Base-by-base conservation (phyloP, 2,113 vertebrate genomes). In the Chionodraco myersi region DNA sequence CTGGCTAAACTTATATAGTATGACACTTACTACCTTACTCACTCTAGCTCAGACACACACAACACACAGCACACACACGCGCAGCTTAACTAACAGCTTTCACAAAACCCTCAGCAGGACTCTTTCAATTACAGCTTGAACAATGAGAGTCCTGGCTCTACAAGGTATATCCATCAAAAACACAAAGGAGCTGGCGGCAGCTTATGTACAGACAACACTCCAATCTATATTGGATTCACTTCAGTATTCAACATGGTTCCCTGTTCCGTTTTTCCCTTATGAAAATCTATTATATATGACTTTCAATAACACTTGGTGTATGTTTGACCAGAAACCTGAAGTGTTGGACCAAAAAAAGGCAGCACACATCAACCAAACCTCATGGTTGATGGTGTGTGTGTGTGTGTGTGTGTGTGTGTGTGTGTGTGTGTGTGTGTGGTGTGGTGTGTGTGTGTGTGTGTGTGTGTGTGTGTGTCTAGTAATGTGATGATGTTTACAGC, bases 401-500 rank as follows among this genome's bases (percentile, higher is more conserved):
- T 41, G 36, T 36, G 36, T 36, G 36, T 36, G 36, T 36, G 36
- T 36, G 36, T 36, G 36, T 36, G 36, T 36, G 36, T 36, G 36
- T 36, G 36, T 36, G 36, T 36, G 36, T 36, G 34, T 36, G 34
- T 36, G 34, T 36, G 34, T 36, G 34, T n/a, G n/a, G n/a, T n/a
- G n/a, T n/a, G n/a, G n/a, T 36, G 34, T 36, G 34, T 36, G 34
- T 36, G 58, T 15, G 67, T 41, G 45, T 65, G 72, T 48, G 83
- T 65, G 36, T 36, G 36, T 36, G 36, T 36, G 3, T 36, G 3
- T 36, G 36, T 36, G 36, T 21, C 21, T 21, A 21, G 21, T 21
- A 47, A 85, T 66, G 82, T 47, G 57, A 72, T 45, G 70, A 86
- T 89, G 77, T 92, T 88, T 90, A 90, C 82, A 81, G 63, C 72